Percentiles rank a stretch among this genome's conserved stretches.
Evolutionary conservation across 2,888 invertebrate species (phyloP).

Genomic region (Tetramorium bicarinatum): DNA sequence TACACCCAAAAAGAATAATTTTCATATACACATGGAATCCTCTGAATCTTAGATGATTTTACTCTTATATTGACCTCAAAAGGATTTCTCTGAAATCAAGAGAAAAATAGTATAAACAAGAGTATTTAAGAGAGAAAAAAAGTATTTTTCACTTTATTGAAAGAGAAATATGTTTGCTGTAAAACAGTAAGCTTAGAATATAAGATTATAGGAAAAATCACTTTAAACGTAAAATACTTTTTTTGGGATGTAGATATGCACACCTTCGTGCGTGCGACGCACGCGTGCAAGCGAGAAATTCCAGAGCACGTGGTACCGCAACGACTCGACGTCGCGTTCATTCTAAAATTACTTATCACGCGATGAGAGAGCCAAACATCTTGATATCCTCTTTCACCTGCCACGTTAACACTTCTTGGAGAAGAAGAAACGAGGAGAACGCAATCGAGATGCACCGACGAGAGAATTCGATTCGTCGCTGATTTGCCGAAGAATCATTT

Average conservation of each 20-base stretch:
- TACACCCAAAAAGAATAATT: background rate
- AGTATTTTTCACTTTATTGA: no score
- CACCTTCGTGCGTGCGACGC: background rate
- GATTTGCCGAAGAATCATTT: background rate
- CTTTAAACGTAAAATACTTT: no score
- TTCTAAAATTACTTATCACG: constrained; percentile 58
- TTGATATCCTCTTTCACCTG: constrained; percentile 62
- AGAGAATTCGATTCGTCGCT: background rate
- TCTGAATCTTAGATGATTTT: no score
- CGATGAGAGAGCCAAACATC: constrained; percentile 32
- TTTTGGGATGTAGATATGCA: background rate
- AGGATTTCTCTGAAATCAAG: no score
- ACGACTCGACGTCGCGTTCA: constrained; percentile 53
- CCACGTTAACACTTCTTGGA: constrained; percentile 38
- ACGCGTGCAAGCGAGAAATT: background rate
- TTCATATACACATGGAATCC: no score
- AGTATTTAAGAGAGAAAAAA: no score
- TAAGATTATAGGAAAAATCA: no score
- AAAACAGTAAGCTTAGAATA: no score
- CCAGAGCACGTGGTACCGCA: constrained; percentile 61
- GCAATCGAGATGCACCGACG: background rate
- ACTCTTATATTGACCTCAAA: no score
- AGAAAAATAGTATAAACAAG: no score
- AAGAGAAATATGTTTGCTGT: no score
- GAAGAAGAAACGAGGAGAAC: background rate